A percentile compares a stretch with the other conserved stretches of the same genome.
Evolutionary conservation across 2,888 invertebrate species (phyloP).

Genomic region (Hydrotaea diabolus): DNA sequence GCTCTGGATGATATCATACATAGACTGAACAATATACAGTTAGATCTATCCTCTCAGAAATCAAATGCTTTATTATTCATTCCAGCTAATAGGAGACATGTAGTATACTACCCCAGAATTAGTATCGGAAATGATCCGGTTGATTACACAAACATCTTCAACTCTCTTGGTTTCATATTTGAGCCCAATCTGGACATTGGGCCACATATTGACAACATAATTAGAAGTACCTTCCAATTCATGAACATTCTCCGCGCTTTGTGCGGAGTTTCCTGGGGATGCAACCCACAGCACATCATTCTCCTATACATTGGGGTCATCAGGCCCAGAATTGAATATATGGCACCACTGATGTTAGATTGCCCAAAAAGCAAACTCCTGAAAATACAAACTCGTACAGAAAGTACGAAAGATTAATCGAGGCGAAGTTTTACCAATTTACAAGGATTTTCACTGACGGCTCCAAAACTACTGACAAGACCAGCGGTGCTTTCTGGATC

Average conservation of each 20-base stretch:
- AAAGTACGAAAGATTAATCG: too few relatives aligned
- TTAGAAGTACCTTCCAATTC: not conserved
- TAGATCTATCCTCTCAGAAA: too few relatives aligned
- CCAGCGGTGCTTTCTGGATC: too few relatives aligned
- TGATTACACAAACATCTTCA: conserved; percentile 17
- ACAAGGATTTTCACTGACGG: too few relatives aligned
- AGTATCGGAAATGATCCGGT: not conserved
- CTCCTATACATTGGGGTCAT: conserved; percentile 12
- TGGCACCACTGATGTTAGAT: conserved; percentile 15
- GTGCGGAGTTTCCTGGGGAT: conserved; percentile 22
- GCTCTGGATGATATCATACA: not conserved
- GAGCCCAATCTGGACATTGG: not conserved
- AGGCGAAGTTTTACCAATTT: too few relatives aligned
- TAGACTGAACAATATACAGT: not conserved
- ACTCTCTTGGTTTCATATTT: conserved; percentile 31
- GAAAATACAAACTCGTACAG: too few relatives aligned
- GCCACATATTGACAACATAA: too few relatives aligned
- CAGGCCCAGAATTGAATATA: conserved; percentile 39
- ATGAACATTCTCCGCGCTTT: not conserved
- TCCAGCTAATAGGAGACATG: not conserved
- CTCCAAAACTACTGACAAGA: too few relatives aligned
- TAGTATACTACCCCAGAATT: conserved; percentile 2
- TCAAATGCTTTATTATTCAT: too few relatives aligned
- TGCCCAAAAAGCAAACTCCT: too few relatives aligned
- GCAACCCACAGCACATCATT: not conserved